Evolutionary conservation across 2,888 invertebrate species (phyloP).

Genomic region (Epirrhoe tristata): DNA sequence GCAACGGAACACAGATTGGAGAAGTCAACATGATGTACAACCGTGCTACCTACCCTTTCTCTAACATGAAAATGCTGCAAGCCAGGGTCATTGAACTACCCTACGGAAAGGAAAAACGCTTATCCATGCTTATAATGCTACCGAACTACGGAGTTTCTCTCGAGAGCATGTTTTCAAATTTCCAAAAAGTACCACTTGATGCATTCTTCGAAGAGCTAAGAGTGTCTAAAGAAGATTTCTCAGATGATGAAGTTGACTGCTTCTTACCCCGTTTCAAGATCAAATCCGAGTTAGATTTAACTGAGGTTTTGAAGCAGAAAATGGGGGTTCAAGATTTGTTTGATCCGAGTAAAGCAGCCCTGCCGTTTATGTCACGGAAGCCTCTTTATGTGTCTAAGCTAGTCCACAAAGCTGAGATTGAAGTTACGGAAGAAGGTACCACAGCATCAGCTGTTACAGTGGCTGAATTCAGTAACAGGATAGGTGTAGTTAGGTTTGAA

Average conservation of each 20-base stretch:
- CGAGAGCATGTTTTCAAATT: constrained; percentile 80
- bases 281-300: constrained; percentile 84
- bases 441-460: constrained; percentile 87
- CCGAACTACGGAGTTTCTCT: constrained; percentile 85
- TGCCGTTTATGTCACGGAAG: constrained; percentile 78
- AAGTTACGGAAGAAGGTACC: constrained; percentile 91
- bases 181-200: constrained; percentile 75
- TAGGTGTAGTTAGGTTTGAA: constrained; percentile 84
- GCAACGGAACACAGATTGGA: constrained; percentile 77
- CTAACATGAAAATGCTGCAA: constrained; percentile 82
- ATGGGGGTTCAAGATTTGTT: constrained; percentile 86
- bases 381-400: constrained; percentile 85
- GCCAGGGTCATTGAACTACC: constrained; percentile 88
- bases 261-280: constrained; percentile 87
- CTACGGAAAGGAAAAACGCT: constrained; percentile 84
- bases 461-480: constrained; percentile 79
- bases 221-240: constrained; percentile 76
- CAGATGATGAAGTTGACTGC: constrained; percentile 88
- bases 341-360: constrained; percentile 61
- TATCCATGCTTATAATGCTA: constrained; percentile 88
- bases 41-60: constrained; percentile 84
- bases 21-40: constrained; percentile 92
- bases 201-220: constrained; percentile 81
- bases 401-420: constrained; percentile 89
- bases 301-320: constrained; percentile 72